Percentiles rank a stretch among this genome's conserved stretches.
Conservation (phyloP, 2,113 vertebrate genomes). For the Periophthalmodon schlosseri region DNA sequence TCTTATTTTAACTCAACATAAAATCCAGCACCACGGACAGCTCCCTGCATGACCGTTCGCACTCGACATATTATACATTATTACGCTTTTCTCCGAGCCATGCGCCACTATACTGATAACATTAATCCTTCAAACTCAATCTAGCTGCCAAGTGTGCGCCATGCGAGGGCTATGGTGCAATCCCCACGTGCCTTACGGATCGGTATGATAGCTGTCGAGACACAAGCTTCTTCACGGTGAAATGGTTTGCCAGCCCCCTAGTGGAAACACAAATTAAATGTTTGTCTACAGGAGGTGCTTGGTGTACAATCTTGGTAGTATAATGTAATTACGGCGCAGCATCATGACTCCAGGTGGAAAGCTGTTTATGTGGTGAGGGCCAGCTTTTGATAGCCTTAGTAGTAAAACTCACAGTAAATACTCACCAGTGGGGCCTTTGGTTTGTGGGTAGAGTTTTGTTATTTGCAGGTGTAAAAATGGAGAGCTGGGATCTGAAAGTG, state of each 20-base stretch:
- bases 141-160: constrained; percentile 22
- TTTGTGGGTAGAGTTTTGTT: constrained; percentile 12
- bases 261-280: constrained; percentile 48
- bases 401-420: constrained; percentile 22
- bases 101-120: constrained; percentile 53
- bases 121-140: constrained; percentile 52
- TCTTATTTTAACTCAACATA: not conserved
- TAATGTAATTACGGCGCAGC: constrained; percentile 24
- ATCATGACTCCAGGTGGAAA: constrained; percentile 19
- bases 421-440: not conserved
- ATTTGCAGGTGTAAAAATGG: constrained; percentile 21
- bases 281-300: constrained; percentile 26
- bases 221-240: constrained; percentile 7
- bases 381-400: constrained; percentile 17
- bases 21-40: constrained; percentile 21
- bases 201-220: constrained; percentile 25
- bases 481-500: constrained; percentile 18
- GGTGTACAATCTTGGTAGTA: not conserved
- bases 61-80: constrained; percentile 53
- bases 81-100: constrained; percentile 39
- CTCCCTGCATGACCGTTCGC: constrained; percentile 36
- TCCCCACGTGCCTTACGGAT: constrained; percentile 31
- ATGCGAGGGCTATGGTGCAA: constrained; percentile 14
- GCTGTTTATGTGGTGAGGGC: constrained; percentile 34
- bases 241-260: constrained; percentile 31